Evolutionary conservation across 2,113 vertebrate genomes (phyloP).

Genomic region (Apistogramma diplotaenia): DNA sequence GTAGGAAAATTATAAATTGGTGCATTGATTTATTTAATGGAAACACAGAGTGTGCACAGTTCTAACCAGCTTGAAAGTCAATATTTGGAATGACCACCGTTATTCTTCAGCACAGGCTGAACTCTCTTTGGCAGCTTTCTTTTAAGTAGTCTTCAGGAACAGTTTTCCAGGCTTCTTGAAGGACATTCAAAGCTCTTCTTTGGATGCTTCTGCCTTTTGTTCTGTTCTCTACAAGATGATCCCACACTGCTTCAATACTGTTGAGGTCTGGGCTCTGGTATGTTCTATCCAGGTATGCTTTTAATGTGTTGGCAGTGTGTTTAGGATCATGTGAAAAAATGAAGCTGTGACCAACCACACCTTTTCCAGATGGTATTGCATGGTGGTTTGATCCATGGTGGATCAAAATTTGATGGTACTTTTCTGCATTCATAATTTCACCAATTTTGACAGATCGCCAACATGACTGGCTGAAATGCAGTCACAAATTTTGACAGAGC

Average conservation of each 20-base stretch:
- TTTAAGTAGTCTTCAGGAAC: background rate
- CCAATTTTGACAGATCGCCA: background rate
- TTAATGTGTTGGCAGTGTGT: background rate
- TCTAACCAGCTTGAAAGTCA: background rate
- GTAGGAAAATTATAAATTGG: background rate
- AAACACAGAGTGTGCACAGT: background rate
- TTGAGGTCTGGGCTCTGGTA: background rate
- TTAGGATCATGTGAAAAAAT: background rate
- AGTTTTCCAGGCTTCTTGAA: background rate
- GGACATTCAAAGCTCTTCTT: background rate
- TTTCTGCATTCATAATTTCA: background rate
- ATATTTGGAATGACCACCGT: background rate
- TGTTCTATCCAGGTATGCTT: background rate
- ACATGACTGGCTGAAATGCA: background rate
- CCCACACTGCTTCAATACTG: background rate
- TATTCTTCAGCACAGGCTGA: background rate
- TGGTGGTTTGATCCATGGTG: too few relatives aligned
- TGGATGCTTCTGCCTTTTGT: background rate
- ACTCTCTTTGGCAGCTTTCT: background rate
- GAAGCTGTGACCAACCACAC: rapidly evolving
- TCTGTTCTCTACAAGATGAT: background rate
- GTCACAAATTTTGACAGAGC: background rate
- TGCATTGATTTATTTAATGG: background rate
- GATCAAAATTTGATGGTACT: background rate
- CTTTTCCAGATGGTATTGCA: background rate